Percentiles rank a stretch among this genome's conserved stretches.
Evolutionary conservation across 2,797 vertebrate species (phyloP).

Genomic region (Paramormyrops hopkinsi): DNA sequence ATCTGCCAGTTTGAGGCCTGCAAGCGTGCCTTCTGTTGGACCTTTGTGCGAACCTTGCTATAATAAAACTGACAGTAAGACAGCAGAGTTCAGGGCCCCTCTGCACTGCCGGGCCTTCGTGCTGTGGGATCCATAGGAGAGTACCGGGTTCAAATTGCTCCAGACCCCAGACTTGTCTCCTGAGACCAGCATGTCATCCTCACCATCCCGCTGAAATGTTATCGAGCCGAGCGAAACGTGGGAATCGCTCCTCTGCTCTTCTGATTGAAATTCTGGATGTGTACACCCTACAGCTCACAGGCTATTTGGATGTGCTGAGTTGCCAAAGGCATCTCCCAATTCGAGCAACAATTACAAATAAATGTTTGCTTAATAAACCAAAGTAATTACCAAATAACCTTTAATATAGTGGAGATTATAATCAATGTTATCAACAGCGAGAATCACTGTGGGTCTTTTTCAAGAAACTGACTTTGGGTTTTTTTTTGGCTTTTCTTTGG

Average conservation of each 20-base stretch:
- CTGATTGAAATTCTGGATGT: background rate
- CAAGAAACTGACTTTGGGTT: background rate
- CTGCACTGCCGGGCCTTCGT: background rate
- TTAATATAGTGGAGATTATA: background rate
- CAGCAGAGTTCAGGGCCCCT: background rate
- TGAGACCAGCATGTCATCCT: background rate
- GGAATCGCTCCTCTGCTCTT: no score
- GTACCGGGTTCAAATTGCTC: background rate
- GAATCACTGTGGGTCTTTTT: background rate
- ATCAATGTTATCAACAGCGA: background rate
- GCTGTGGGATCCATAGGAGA: background rate
- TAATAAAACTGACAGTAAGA: background rate
- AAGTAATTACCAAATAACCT: constrained; percentile 12
- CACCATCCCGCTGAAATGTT: background rate
- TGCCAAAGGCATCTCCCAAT: background rate
- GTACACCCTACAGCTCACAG: background rate
- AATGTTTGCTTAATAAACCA: constrained; percentile 3
- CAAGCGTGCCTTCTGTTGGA: background rate
- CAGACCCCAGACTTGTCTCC: background rate
- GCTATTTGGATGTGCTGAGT: no score
- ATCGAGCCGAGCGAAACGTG: background rate
- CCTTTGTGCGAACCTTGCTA: background rate
- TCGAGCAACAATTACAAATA: background rate
- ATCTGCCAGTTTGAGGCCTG: background rate
- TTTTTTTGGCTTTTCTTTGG: background rate